phyloP scores from a whole-genome alignment of 2,888 invertebrate species.

The Spilarctia lutea region DNA sequence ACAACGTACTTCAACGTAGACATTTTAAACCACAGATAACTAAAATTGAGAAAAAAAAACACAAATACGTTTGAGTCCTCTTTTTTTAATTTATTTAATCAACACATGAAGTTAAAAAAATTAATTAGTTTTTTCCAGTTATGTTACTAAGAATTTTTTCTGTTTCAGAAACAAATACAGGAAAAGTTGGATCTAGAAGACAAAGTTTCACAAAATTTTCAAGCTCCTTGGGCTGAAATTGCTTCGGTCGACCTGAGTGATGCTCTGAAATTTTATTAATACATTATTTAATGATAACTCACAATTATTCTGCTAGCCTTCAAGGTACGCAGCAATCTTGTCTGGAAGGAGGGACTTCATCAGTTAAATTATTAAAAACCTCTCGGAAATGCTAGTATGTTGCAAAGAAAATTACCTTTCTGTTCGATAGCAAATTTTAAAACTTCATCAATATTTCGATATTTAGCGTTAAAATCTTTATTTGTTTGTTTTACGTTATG shows the following conservation, averaged over 20 bases:
- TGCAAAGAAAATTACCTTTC: constrained; percentile 53
- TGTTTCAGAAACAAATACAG: constrained; percentile 65
- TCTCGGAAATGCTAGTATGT: background rate
- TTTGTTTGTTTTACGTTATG: constrained; percentile 50
- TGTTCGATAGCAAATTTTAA: constrained; percentile 61
- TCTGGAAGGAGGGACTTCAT: background rate
- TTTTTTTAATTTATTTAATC: too few relatives aligned
- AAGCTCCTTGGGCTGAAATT: constrained; percentile 55
- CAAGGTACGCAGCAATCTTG: background rate
- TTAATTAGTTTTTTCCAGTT: constrained; percentile 34
- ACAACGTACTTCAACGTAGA: background rate
- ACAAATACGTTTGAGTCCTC: too few relatives aligned
- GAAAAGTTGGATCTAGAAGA: constrained; percentile 75
- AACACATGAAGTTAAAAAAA: too few relatives aligned
- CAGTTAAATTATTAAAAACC: background rate
- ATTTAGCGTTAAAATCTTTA: constrained; percentile 49
- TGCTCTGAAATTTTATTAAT: constrained; percentile 41
- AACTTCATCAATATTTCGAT: constrained; percentile 64
- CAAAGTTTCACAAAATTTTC: constrained; percentile 71
- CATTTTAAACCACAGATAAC: background rate
- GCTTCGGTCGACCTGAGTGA: background rate
- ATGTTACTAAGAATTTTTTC: constrained; percentile 60
- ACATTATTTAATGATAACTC: background rate
- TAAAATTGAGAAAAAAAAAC: background rate
- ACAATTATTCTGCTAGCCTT: too few relatives aligned